Evolutionary conservation across 2,113 vertebrate species (phyloP).

Genomic region (Macrotus californicus): DNA sequence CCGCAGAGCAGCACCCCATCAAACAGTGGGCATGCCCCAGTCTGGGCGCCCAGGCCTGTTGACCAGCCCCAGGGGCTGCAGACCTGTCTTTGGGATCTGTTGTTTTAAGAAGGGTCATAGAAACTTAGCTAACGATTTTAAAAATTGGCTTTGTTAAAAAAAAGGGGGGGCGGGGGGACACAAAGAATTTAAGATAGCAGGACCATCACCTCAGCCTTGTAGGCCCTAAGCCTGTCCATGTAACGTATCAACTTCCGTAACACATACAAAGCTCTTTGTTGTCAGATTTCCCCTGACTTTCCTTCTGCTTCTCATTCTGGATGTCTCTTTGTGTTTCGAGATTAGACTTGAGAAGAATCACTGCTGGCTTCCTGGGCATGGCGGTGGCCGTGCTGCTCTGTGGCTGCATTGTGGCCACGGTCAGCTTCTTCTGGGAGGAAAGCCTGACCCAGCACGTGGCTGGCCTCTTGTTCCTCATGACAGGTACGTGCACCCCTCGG

Average conservation of each 20-base stretch:
- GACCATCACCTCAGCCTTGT: not conserved
- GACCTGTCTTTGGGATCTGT: not conserved
- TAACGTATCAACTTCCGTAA: not conserved
- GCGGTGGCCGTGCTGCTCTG: slow-evolving; percentile 87
- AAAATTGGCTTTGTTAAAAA: not conserved
- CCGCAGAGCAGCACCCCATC: not conserved
- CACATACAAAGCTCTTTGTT: not conserved
- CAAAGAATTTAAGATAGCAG: not conserved
- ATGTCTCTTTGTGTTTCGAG: slow-evolving; percentile 43
- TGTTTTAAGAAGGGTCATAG: not conserved
- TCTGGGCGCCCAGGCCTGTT: not conserved
- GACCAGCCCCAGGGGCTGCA: not conserved
- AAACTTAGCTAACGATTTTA: not conserved
- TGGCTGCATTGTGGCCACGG: slow-evolving; percentile 82
- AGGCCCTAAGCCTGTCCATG: not conserved
- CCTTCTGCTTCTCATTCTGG: not conserved
- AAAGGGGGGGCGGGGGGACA: not conserved
- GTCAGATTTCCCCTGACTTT: not conserved
- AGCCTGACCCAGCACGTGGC: slow-evolving; percentile 87
- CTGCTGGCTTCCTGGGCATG: slow-evolving; percentile 85
- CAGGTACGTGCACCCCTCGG: slow-evolving; percentile 76
- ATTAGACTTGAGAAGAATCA: slow-evolving; percentile 86
- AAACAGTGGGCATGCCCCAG: rapidly evolving
- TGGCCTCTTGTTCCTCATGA: slow-evolving; percentile 90
- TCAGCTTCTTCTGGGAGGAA: slow-evolving; percentile 90